Evolutionary conservation across 2,888 invertebrate genomes (phyloP).

Genomic region (Oxycera nigricornis): DNA sequence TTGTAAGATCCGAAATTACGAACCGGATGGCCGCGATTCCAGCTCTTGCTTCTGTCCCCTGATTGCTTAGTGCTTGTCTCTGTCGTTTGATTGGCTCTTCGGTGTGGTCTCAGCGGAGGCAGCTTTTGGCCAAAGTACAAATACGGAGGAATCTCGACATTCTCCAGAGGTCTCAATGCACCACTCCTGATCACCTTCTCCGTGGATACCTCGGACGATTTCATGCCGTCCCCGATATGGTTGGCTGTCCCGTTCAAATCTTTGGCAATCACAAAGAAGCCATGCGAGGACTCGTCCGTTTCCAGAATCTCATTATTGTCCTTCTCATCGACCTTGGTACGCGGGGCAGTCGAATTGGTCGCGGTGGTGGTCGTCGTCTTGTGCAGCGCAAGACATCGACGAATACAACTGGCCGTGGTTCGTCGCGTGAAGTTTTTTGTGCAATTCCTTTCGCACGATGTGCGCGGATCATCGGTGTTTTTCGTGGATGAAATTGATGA

Average conservation of each 20-base stretch:
- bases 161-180: conserved; percentile 51
- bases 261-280: conserved; percentile 60
- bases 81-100: conserved; percentile 66
- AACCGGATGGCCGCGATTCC: conserved; percentile 47
- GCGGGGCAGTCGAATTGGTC: conserved; percentile 47
- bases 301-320: conserved; percentile 61
- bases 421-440: conserved; percentile 61
- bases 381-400: conserved; percentile 58
- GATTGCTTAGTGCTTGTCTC: conserved; percentile 66
- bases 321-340: conserved; percentile 52
- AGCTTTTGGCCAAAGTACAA: conserved; percentile 74
- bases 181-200: conserved; percentile 51
- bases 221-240: conserved; percentile 55
- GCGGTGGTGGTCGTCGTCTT: conserved; percentile 49
- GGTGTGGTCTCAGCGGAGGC: conserved; percentile 62
- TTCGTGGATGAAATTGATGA: conserved; percentile 50
- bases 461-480: conserved; percentile 57
- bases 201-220: conserved; percentile 46
- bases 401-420: conserved; percentile 61
- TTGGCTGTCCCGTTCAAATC: conserved; percentile 59
- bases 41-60: conserved; percentile 49
- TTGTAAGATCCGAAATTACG: conserved; percentile 48
- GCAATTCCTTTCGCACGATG: conserved; percentile 59
- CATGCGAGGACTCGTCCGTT: conserved; percentile 62
- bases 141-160: conserved; percentile 71